These are phyloP conservation scores for Schizopygopsis pylzovi DNA, from an alignment of 2,797 vertebrate genomes.

Conservation along the genomic window DNA sequence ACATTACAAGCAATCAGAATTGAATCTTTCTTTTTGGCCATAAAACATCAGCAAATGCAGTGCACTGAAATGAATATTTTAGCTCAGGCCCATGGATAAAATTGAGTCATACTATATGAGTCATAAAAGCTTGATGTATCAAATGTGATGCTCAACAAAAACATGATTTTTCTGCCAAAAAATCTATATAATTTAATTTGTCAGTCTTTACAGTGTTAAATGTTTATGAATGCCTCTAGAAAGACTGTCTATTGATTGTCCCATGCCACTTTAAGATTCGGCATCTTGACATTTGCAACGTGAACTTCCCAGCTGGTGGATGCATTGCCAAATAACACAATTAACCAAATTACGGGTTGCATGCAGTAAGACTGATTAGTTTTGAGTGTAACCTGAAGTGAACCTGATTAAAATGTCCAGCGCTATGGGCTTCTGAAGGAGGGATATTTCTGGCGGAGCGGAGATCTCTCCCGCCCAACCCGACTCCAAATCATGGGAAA, in stretches of 20 bases:
- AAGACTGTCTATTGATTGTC: constrained; percentile 1
- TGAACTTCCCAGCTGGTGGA: neutral
- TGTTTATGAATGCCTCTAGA: neutral
- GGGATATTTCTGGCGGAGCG: neutral
- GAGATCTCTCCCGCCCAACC: neutral
- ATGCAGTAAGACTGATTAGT: constrained; percentile 31
- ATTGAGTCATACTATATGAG: neutral
- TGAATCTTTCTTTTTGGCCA: neutral
- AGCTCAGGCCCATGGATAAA: neutral
- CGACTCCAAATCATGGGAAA: neutral
- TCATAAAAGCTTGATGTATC: neutral
- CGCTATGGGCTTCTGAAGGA: neutral
- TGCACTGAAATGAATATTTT: neutral
- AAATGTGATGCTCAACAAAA: neutral
- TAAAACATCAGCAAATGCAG: neutral
- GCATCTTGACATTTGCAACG: constrained; percentile 10
- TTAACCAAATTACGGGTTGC: constrained; percentile 28
- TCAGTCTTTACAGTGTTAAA: neutral
- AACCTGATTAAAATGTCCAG: constrained; percentile 46
- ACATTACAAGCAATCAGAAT: constrained; percentile 1
- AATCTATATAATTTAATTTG: neutral
- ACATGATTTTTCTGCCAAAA: neutral
- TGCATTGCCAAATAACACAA: constrained; percentile 20
- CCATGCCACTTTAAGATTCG: neutral
- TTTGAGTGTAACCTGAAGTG: constrained; percentile 31